Conservation (phyloP, 2,888 invertebrate species). For the Proisotoma minuta region DNA sequence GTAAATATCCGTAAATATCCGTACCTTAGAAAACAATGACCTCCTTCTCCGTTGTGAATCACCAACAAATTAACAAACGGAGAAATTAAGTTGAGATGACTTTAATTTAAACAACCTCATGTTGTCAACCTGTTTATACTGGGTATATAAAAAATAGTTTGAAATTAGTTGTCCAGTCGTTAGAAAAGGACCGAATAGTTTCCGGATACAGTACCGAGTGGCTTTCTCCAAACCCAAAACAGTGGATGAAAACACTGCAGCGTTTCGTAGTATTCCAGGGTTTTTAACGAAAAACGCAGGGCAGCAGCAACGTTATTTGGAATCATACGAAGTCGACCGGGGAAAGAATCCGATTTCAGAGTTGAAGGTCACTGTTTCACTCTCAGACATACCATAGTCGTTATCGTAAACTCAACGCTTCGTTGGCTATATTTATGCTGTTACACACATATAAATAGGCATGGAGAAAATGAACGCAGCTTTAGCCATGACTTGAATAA, state of each 20-base stretch:
- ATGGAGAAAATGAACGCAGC: not conserved
- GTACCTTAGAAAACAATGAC: not conserved
- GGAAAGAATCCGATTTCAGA: not conserved
- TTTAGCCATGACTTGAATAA: not conserved
- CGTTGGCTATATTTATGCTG: not conserved
- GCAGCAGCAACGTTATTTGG: not conserved
- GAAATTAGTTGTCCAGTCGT: too few species aligned
- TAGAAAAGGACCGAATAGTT: constrained; percentile 1
- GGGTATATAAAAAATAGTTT: too few species aligned
- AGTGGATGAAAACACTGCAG: not conserved
- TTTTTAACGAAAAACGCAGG: not conserved
- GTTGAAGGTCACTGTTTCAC: constrained; percentile 11
- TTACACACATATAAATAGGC: not conserved
- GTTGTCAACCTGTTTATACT: too few species aligned
- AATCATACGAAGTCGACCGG: not conserved
- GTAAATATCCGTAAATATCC: not conserved
- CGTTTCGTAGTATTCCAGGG: not conserved
- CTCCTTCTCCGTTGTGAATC: not conserved
- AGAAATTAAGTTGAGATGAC: not conserved
- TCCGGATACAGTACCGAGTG: constrained; percentile 11
- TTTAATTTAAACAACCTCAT: not conserved
- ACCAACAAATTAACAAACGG: not conserved
- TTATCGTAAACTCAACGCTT: not conserved
- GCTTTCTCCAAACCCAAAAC: not conserved
- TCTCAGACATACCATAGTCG: not conserved